A percentile compares a stretch with the other conserved stretches of the same genome.
Conservation (phyloP, 2,113 vertebrate species). For the Glaucomys volans region DNA sequence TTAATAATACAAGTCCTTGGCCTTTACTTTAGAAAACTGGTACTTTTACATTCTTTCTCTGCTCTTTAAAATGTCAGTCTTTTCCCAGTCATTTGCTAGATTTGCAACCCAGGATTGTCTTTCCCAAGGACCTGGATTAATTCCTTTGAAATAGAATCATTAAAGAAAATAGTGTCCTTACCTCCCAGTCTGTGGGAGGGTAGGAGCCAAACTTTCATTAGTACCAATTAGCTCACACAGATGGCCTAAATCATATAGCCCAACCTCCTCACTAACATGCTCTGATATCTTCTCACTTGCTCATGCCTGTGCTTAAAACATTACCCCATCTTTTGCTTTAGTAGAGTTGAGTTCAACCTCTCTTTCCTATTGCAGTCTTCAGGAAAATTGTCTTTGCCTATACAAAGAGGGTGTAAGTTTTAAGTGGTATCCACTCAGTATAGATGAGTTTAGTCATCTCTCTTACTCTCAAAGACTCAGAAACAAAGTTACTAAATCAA, state of each 20-base stretch:
- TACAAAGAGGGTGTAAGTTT: background rate
- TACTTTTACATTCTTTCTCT: background rate
- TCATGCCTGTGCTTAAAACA: background rate
- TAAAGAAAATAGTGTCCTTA: background rate
- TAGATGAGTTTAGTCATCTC: background rate
- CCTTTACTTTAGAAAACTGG: background rate
- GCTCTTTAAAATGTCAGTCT: background rate
- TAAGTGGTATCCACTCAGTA: background rate
- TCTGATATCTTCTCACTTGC: background rate
- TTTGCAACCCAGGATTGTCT: background rate
- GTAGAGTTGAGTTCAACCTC: background rate
- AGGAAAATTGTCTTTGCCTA: background rate
- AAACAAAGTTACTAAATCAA: background rate
- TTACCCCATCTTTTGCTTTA: background rate
- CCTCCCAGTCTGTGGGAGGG: no score
- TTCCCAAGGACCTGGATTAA: background rate
- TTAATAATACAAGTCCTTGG: background rate
- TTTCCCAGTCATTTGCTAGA: background rate
- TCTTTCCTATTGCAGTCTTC: background rate
- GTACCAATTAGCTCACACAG: background rate
- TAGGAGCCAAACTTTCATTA: background rate
- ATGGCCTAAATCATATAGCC: background rate
- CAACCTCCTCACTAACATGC: background rate
- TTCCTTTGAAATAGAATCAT: background rate
- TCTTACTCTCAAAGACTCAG: background rate